phyloP scores from a whole-genome alignment of 1,140 invertebrate genomes.

The Habropoda laboriosa region DNA sequence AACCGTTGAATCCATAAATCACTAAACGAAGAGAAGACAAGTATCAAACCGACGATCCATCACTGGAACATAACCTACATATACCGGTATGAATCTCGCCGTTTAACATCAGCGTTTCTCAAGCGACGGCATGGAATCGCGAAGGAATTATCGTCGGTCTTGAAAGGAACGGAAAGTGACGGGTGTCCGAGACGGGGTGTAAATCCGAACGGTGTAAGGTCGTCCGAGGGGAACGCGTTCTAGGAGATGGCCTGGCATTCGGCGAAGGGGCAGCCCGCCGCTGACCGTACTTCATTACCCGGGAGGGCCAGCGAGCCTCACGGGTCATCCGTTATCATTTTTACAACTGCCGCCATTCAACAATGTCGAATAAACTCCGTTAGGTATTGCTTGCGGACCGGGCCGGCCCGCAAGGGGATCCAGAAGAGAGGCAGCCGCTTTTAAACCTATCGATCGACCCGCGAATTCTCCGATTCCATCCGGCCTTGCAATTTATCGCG shows the following conservation, averaged over 20 bases:
- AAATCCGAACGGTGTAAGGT: conserved; percentile 60
- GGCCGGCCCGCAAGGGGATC: conserved; percentile 75
- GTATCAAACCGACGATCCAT: no score
- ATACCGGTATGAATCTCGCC: no score
- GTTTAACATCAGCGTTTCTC: no score
- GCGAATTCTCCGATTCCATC: conserved; percentile 50
- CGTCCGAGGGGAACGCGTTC: conserved; percentile 64
- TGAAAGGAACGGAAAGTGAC: conserved; percentile 25
- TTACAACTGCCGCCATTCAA: conserved; percentile 82
- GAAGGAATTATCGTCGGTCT: background rate
- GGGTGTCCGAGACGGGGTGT: conserved; percentile 54
- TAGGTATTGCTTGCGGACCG: conserved; percentile 77
- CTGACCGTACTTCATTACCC: conserved; percentile 82
- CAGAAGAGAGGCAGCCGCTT: conserved; percentile 58
- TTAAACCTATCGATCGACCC: conserved; percentile 68
- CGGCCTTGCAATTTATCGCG: conserved; percentile 59
- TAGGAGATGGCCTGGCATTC: conserved; percentile 66
- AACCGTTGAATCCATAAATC: no score
- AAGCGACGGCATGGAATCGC: background rate
- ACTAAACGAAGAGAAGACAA: no score
- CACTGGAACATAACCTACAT: no score
- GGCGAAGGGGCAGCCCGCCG: conserved; percentile 65
- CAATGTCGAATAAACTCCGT: conserved; percentile 82
- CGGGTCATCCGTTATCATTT: conserved; percentile 82
- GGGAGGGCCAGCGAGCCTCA: conserved; percentile 75